phyloP scores from a whole-genome alignment of 2,113 vertebrate genomes.

The Pelecanus crispus region DNA sequence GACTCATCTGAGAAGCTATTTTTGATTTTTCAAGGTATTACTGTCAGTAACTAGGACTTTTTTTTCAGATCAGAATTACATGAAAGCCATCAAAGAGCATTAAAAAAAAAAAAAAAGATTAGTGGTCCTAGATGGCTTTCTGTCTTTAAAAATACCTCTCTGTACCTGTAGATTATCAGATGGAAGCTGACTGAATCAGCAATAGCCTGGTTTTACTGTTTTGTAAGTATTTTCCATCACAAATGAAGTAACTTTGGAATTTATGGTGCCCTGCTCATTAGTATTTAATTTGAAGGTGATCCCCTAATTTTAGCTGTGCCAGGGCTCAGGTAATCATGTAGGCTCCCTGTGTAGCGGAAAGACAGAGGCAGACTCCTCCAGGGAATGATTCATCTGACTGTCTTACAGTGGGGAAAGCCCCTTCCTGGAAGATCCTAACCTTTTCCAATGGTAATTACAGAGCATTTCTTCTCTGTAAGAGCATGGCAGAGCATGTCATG shows the following conservation, averaged over 20 bases:
- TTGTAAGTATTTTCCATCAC: background rate
- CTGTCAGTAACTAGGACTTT: slow-evolving; percentile 4
- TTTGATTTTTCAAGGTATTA: slow-evolving; percentile 55
- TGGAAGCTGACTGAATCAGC: background rate
- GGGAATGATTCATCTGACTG: slow-evolving; percentile 1
- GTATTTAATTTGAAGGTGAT: background rate
- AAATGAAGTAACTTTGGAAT: background rate
- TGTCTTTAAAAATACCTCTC: slow-evolving; percentile 2
- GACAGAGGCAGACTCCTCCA: background rate
- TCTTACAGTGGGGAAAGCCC: background rate
- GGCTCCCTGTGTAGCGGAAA: background rate
- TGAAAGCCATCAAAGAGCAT: slow-evolving; percentile 8
- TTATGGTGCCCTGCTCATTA: background rate
- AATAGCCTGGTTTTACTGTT: background rate
- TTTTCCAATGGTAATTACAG: background rate
- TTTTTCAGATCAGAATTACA: background rate
- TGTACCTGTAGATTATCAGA: background rate
- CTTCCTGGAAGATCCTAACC: background rate
- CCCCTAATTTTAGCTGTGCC: background rate
- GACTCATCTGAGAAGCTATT: slow-evolving; percentile 53
- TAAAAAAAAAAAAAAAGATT: background rate
- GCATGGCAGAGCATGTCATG: background rate
- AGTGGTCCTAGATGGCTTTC: background rate
- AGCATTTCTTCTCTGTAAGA: background rate
- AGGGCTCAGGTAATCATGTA: background rate